Base-by-base conservation (phyloP, 2,797 vertebrate genomes). In the Enteromius treurensis region DNA sequence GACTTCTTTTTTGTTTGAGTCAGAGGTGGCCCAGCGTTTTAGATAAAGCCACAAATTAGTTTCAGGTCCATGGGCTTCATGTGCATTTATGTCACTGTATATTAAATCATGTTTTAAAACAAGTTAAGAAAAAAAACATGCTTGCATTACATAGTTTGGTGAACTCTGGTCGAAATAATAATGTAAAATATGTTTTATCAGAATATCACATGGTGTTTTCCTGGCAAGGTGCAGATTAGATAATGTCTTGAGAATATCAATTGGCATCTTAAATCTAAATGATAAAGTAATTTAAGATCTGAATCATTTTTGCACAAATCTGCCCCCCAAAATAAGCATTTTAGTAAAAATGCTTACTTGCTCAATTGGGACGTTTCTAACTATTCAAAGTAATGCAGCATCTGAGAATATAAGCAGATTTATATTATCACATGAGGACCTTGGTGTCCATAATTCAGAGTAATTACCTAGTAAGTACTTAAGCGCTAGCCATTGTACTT, bases 1-100 rank as follows among this genome's bases (percentile, higher is more conserved):
- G 55, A 37, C 51, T 80, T 81, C 14, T 81, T 73, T 70, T 51
- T 67, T 55, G 11, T 74, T 1, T n/a, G 21, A 21, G 34, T 34
- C 29, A n/a, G 49, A 14, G 19, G 60, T 29, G 23, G 11, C 23
- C 3, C 6, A 74, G 32, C 29, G n/a, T 34, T 53, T 53, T 34
- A 51, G 5, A 53, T 14, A 73, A 26, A 26, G 9, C 26, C 15
- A 73, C 11, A 5, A 60, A 2, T 60, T 60, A 4, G n/a, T 13
- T 26, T 62, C 23, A 14, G 58, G 58, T 23, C 4, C 58, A 29
- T 62, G 23, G 23, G 13, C 11, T 60, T 23, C 23, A 26, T 60
- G 58, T 14, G 10, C 21, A 55, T 23, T 3, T 58, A n/a, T n/a
- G n/a, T 58, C n/a, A 11, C 9, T 11, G 53, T 23, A 23, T 58